Evolutionary conservation across 2,113 vertebrate species (phyloP), one percentile per base, ranked within the genome.

Genomic region (Crotalus helleri): DNA sequence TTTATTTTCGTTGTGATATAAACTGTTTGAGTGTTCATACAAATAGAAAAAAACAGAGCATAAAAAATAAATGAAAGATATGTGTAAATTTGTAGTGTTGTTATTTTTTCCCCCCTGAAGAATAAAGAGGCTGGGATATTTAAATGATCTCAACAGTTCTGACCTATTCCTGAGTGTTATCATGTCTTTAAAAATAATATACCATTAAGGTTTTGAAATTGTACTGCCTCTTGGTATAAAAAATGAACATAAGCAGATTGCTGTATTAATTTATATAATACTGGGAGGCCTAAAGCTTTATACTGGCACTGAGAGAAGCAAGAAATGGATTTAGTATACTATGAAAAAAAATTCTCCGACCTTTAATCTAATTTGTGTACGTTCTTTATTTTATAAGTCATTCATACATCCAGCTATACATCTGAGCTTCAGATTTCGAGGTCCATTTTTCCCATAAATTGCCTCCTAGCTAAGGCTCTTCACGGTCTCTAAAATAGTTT

Each of bases 281-380:
- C 57, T 96, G 90, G 58, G 87, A 93, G 86, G 95, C 96, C 96
- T 96, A 91, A 89, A 97, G 96, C 96, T 94, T 95, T 94, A 87
- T 91, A 89, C 94, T 96, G 95, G 96, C 96, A 96, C 90, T 95
- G 93, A 95, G 92, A 93, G 74, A 94, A 95, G 90, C 21, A 95
- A 96, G 57, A 90, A 95, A 87, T 91, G 92, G 85, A 96, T 97
- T 97, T 96, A 95, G 95, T 95, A 90, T 90, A 96, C 96, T 97
- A 96, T 94, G 46, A 44, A 58, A 57, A 3, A 92, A 92, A 95
- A 96, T 96, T 51, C 90, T 91, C 69, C 95, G 94, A 95, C 94
- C 93, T 97, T 94, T 97, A 97, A 97, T 97, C 97, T 96, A 96
- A 97, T 97, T 96, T 96, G 96, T 97, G 89, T 90, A 86, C 91